Base-by-base conservation (phyloP, 2,113 vertebrate species). In the Kryptolebias marmoratus region DNA sequence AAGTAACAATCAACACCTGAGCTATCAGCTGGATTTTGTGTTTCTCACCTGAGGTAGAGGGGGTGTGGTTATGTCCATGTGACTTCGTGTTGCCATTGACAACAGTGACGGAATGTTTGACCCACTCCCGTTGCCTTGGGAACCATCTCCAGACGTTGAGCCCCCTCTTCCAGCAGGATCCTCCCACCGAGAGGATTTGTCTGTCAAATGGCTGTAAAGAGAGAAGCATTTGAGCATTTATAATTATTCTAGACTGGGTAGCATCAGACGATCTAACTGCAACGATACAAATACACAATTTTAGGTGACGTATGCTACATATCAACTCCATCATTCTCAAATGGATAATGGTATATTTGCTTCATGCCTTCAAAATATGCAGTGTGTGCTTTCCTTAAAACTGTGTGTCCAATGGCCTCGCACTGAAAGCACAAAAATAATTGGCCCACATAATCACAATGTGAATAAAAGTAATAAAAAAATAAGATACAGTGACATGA, bases 21-120 rank as follows among this genome's bases (percentile, higher is more conserved):
- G 27, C 30, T 11, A 3, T 0, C 11, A 11, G 27, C 5, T 14
- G 12, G 12, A 49, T 13, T 45, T 39, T 10, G 6, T 0, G 9
- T 45, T 10, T 18, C 52, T 62, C n/a, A 97, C 95, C 77, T 95
- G 94, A 71, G 96, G 96, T 88, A 97, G 91, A 45, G 96, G 96
- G 18, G 95, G 96, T 22, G 96, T 97, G 81, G 96, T 97, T 82
- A 97, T 96, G 87, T 97, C 96, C 95, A 97, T 95, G 90, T 96
- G 96, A 93, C 93, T 97, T 63, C 96, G 93, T 0, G 96, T 96
- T 68, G 96, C 95, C 96, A 96, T 96, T 83, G 96, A 97, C 59
- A 97, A 91, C 86, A 97, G 91, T 75, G 96, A 97, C 32, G 96
- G 96, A 90, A 97, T 97, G 84, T 94, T 93, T 54, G 95, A 91